These are phyloP conservation scores for Teleopsis dalmanni DNA, from an alignment of 1,140 invertebrate genomes.

Conservation along the genomic window DNA sequence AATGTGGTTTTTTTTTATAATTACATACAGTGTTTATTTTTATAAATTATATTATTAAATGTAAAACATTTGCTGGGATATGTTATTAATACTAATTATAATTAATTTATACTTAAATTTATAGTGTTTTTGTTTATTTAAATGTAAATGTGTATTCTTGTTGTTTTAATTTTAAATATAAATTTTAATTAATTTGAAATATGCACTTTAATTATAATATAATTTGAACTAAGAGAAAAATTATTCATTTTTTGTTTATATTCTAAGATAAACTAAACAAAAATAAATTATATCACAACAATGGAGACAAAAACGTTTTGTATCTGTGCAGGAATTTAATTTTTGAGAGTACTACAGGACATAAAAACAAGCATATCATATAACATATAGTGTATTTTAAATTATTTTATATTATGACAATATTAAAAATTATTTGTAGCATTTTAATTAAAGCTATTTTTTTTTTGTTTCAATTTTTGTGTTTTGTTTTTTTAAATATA, in stretches of 20 bases:
- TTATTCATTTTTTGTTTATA: neutral
- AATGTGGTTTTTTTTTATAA: too few species aligned
- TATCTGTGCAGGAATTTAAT: slow-evolving; percentile 2
- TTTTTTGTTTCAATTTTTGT: neutral
- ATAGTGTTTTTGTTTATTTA: too few species aligned
- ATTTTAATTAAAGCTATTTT: neutral
- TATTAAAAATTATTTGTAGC: slow-evolving; percentile 1
- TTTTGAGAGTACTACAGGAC: neutral
- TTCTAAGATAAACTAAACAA: slow-evolving; percentile 3
- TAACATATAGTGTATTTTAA: neutral
- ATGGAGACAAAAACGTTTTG: slow-evolving; percentile 9
- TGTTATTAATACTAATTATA: too few species aligned
- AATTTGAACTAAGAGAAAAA: neutral
- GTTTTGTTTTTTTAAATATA: neutral
- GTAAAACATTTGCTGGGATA: too few species aligned
- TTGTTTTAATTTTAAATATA: too few species aligned
- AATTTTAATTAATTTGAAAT: too few species aligned
- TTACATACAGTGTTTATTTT: too few species aligned
- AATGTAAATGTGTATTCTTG: too few species aligned
- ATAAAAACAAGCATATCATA: neutral
- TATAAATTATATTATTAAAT: too few species aligned
- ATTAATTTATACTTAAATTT: too few species aligned
- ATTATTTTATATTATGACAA: slow-evolving; percentile 8
- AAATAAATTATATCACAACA: slow-evolving; percentile 12
- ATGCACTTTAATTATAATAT: too few species aligned